Conservation (phyloP, 1,140 invertebrate species). For the Drosophila nebulosa region DNA sequence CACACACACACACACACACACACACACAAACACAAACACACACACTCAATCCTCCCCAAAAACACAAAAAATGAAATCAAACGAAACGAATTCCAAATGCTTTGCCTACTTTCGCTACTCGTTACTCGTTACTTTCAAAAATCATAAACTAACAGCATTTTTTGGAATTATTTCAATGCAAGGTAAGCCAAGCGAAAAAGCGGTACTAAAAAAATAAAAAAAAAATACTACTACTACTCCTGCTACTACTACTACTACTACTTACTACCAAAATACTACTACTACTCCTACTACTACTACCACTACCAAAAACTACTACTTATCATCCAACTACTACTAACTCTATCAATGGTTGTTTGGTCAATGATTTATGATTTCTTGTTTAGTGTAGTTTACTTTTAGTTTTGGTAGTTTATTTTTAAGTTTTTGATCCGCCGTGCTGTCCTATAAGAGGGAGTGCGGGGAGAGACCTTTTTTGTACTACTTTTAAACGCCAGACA, state of each 20-base stretch:
- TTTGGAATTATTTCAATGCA: conserved; percentile 98
- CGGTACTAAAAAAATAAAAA: conserved; percentile 62
- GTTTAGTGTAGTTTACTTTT: conserved; percentile 56
- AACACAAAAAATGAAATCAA: conserved; percentile 10
- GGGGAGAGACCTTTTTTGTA: neutral
- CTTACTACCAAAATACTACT: conserved; percentile 65
- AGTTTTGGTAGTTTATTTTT: conserved; percentile 44
- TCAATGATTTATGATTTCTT: conserved; percentile 73
- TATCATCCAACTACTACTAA: conserved; percentile 49
- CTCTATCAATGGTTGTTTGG: conserved; percentile 82
- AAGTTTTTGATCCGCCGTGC: conserved; percentile 22
- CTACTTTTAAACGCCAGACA: conserved; percentile 50
- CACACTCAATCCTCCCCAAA: conserved; percentile 14
- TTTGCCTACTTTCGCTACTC: conserved; percentile 57
- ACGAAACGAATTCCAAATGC: conserved; percentile 59
- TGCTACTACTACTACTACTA: conserved; percentile 47
- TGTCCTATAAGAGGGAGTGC: neutral
- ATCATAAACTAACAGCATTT: conserved; percentile 89
- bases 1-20: conserved; percentile 47
- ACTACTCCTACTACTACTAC: conserved; percentile 45
- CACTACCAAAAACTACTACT: conserved; percentile 35
- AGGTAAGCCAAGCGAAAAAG: conserved; percentile 88
- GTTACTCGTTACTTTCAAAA: conserved; percentile 52
- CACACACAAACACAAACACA: conserved; percentile 29
- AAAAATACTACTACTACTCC: conserved; percentile 56